Conservation (phyloP, 2,113 vertebrate genomes). For the Arothron firmamentum region DNA sequence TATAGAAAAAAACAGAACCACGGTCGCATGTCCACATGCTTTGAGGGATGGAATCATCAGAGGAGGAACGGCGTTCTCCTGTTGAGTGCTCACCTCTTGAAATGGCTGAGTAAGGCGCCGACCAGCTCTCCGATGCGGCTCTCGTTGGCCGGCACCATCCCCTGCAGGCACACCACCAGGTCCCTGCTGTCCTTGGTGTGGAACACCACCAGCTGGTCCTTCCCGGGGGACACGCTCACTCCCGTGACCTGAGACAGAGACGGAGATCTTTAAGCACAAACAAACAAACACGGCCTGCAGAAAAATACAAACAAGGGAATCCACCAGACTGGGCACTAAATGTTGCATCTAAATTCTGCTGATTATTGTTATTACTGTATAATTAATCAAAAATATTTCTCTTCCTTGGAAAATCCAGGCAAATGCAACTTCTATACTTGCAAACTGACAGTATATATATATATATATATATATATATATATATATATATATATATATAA, state of each 20-base stretch:
- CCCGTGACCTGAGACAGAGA: constrained; percentile 81
- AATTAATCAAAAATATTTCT: no score
- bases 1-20: no score
- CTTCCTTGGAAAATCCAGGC: no score
- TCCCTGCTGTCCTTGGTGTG: constrained; percentile 95
- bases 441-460: no score
- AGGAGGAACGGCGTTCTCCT: background rate
- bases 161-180: constrained; percentile 90
- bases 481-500: no score
- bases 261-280: constrained; percentile 8
- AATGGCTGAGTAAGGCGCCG: constrained; percentile 89
- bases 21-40: no score
- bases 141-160: constrained; percentile 81
- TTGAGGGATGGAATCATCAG: background rate
- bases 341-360: no score
- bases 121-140: constrained; percentile 94
- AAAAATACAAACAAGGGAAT: constrained; percentile 16
- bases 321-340: no score
- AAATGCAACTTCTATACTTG: no score
- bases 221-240: constrained; percentile 92
- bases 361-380: no score
- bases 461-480: no score
- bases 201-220: constrained; percentile 96
- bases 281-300: constrained; percentile 7
- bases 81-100: constrained; percentile 83